Evolutionary conservation across 2,888 invertebrate species (phyloP), one percentile per base, ranked within the genome.

Genomic region (Sinotaia quadrata): DNA sequence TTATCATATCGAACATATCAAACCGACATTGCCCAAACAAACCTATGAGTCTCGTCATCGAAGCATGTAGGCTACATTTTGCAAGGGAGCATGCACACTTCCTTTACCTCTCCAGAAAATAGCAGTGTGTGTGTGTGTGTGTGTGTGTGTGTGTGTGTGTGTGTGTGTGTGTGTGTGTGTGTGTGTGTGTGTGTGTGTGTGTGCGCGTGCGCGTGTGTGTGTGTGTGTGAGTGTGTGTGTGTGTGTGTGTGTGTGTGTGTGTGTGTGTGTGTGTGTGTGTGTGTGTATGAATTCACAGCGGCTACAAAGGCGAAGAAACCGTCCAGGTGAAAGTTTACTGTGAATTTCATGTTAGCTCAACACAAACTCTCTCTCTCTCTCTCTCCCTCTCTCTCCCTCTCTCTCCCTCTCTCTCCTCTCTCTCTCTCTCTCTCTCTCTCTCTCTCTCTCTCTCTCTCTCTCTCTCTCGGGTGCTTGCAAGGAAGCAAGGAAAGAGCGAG

Each of bases 41-140:
- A n/a, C n/a, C n/a, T n/a, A n/a, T n/a, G n/a, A n/a, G n/a, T n/a
- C n/a, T n/a, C n/a, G n/a, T n/a, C n/a, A n/a, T n/a, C n/a, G n/a
- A n/a, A n/a, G n/a, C n/a, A n/a, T n/a, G n/a, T n/a, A n/a, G n/a
- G n/a, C n/a, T n/a, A n/a, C n/a, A n/a, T n/a, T n/a, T n/a, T n/a
- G n/a, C n/a, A n/a, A n/a, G n/a, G n/a, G n/a, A n/a, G n/a, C n/a
- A n/a, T n/a, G n/a, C n/a, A n/a, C n/a, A n/a, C n/a, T n/a, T n/a
- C n/a, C n/a, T n/a, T n/a, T n/a, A n/a, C n/a, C n/a, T n/a, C n/a
- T n/a, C n/a, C n/a, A n/a, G n/a, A n/a, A n/a, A n/a, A n/a, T n/a
- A n/a, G n/a, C n/a, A n/a, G 56, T 56, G 56, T 56, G 56, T 56
- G 36, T 21, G 57, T 57, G 57, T 57, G 57, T 31, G 57, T 57